phyloP scores from a whole-genome alignment of 2,113 vertebrate genomes.

The Ursus arctos region DNA sequence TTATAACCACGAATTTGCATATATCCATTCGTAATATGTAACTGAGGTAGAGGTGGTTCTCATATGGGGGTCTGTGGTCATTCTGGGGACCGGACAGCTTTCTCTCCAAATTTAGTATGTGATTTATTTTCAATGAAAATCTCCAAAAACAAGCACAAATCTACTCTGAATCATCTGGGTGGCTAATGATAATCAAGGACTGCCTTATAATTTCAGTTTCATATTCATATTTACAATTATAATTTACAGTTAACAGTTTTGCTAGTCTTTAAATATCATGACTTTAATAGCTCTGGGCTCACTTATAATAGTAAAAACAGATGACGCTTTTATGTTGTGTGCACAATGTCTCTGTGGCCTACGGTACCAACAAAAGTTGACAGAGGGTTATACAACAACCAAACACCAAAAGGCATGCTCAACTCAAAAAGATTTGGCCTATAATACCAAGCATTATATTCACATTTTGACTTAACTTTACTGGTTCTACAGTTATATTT shows the following conservation, averaged over 20 bases:
- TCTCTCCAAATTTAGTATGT: neutral
- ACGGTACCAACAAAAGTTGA: neutral
- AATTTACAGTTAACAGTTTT: neutral
- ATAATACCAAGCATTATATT: neutral
- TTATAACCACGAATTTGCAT: neutral
- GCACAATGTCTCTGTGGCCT: neutral
- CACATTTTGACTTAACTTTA: neutral
- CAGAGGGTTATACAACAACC: neutral
- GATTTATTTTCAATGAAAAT: neutral
- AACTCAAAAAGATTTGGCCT: neutral
- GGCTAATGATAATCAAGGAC: neutral
- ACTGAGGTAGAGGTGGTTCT: neutral
- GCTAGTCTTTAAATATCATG: neutral
- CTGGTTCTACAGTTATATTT: constrained; percentile 7
- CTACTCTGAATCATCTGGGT: neutral
- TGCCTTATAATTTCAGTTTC: neutral
- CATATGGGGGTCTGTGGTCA: neutral
- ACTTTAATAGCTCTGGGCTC: neutral
- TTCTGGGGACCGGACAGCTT: neutral
- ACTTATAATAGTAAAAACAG: neutral
- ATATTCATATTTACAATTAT: neutral
- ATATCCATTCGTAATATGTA: neutral
- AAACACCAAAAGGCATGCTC: neutral
- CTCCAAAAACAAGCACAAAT: neutral
- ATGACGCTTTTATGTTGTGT: neutral